Percentiles rank a stretch among this genome's conserved stretches.
These are phyloP conservation scores for Acrocephalus arundinaceus DNA, from an alignment of 2,113 vertebrate genomes.

Conservation along the genomic window DNA sequence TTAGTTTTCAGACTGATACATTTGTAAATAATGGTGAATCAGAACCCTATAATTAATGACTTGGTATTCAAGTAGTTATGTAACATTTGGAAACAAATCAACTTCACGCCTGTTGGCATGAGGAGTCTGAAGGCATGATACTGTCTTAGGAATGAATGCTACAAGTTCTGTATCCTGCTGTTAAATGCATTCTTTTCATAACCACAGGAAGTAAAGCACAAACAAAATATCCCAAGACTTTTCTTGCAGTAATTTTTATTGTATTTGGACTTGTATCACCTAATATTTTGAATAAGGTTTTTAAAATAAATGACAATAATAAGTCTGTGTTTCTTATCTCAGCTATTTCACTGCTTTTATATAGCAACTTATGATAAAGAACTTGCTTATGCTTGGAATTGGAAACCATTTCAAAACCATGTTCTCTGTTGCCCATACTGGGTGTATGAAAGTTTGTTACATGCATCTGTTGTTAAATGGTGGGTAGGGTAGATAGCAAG, in stretches of 20 bases:
- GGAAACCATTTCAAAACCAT: neutral
- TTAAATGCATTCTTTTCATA: neutral
- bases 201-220: conserved; percentile 43
- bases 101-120: neutral
- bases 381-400: neutral
- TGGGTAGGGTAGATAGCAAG: neutral
- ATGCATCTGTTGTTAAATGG: neutral
- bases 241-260: conserved; percentile 71
- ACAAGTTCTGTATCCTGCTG: neutral
- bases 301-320: conserved; percentile 73
- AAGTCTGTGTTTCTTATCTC: conserved; percentile 14
- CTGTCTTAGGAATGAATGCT: neutral
- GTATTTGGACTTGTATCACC: conserved; percentile 75
- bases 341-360: neutral
- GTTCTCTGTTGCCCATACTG: neutral
- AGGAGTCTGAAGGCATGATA: neutral
- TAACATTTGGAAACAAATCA: neutral
- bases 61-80: conserved; percentile 16
- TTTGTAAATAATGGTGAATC: conserved; percentile 69
- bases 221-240: conserved; percentile 38
- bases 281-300: conserved; percentile 79
- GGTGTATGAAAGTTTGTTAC: neutral
- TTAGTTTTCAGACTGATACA: conserved; percentile 32
- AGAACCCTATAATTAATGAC: conserved; percentile 29
- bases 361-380: neutral